Percentiles rank a stretch among this genome's conserved stretches.
Evolutionary conservation across 2,797 vertebrate genomes (phyloP).

Genomic region (Enteromius afrohamiltoni): DNA sequence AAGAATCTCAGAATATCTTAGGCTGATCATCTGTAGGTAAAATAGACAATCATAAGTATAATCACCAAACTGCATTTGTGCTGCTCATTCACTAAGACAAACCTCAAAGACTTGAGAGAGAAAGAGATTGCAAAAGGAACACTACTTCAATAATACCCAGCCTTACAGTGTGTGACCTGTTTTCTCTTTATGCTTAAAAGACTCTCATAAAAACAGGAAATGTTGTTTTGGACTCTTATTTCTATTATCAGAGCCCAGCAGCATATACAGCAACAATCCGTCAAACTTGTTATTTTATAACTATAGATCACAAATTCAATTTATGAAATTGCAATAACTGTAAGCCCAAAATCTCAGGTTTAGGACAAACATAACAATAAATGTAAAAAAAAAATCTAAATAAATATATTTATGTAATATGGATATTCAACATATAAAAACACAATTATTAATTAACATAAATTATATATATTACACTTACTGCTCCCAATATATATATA

Average conservation of each 20-base stretch:
- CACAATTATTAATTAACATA: not conserved
- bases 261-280: not conserved
- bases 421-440: not conserved
- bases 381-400: not conserved
- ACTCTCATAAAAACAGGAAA: conserved; percentile 6
- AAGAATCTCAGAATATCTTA: not conserved
- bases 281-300: not conserved
- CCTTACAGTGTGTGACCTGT: not conserved
- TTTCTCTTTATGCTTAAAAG: not conserved
- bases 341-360: not conserved
- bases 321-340: not conserved
- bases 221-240: not conserved
- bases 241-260: not conserved
- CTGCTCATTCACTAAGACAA: not conserved
- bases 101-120: not conserved
- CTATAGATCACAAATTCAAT: not conserved
- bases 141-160: not conserved
- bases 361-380: not conserved
- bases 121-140: not conserved
- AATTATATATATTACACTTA: too few relatives aligned
- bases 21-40: not conserved
- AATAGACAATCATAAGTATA: not conserved
- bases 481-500: too few relatives aligned
- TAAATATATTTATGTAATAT: not conserved
- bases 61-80: conserved; percentile 4